Base-by-base conservation (phyloP, 2,888 invertebrate genomes). In the Acrobasis repandana region DNA sequence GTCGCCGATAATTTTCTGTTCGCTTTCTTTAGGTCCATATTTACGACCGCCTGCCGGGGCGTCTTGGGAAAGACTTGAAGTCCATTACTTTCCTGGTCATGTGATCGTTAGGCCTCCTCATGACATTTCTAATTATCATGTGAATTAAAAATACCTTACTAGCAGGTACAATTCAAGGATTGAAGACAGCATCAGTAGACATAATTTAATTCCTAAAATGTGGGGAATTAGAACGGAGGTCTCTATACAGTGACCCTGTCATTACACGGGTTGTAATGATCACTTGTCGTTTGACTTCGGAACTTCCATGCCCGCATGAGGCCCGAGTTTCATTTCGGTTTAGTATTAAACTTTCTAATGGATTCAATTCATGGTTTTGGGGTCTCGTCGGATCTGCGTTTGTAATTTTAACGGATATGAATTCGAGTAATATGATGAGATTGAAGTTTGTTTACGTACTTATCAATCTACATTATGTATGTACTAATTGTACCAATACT, bases 271-370 rank as follows among this genome's bases (percentile, higher is more conserved):
- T 38, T 33, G 18, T 38, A 54, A 54, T 54, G 38, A 54, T 54
- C 54, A 20, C 54, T 52, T 54, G 38, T 54, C 38, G 54, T 54
- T 54, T 54, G 54, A 54, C 54, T 54, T 54, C 43, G 38, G 18
- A 54, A 54, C 54, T 54, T 38, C 9, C 16, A 15, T 28, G 20
- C 43, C 54, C 43, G 38, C 38, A 54, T 54, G 38, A 43, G 38
- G 14, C 54, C 38, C 18, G 38, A 54, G 54, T 54, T 54, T 54
- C 18, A 54, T 54, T 54, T 54, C 54, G 54, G 51, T 18, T 54
- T 54, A 54, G 54, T 54, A 54, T 14, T 18, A 43, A 54, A 54
- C 54, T 54, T 54, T 54, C 38, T 54, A 54, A 54, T 54, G 38
- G 54, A 18, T 54, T 54, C 38, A 38, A 38, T 38, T 54, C 54